Conservation (phyloP, 2,888 invertebrate genomes). For the Dascillus cervinus region DNA sequence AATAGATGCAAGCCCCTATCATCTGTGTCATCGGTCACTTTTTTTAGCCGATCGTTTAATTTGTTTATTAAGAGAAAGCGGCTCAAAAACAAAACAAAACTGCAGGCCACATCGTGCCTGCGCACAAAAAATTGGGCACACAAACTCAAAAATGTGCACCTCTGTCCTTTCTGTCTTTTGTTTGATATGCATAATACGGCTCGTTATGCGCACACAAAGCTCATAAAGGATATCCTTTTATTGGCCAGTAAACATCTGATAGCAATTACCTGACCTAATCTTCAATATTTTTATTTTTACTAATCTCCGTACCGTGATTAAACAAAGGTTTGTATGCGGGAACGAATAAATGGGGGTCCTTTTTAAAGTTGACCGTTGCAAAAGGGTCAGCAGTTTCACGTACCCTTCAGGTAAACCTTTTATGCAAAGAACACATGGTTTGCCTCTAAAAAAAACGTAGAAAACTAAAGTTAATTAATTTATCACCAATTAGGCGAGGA, state of each 20-base stretch:
- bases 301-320: slow-evolving; percentile 28
- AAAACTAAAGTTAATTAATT: too few relatives aligned
- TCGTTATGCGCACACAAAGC: slow-evolving; percentile 24
- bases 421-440: too few relatives aligned
- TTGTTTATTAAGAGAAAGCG: too few relatives aligned
- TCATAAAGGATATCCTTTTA: slow-evolving; percentile 29
- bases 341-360: slow-evolving; percentile 30
- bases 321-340: slow-evolving; percentile 27
- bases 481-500: too few relatives aligned
- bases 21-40: slow-evolving; percentile 21
- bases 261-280: slow-evolving; percentile 27
- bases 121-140: too few relatives aligned
- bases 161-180: slow-evolving; percentile 20
- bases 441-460: too few relatives aligned
- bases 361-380: slow-evolving; percentile 24
- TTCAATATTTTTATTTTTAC: slow-evolving; percentile 28
- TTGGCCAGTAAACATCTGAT: slow-evolving; percentile 28
- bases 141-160: slow-evolving; percentile 13
- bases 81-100: too few relatives aligned
- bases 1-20: slow-evolving; percentile 14
- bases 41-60: too few relatives aligned
- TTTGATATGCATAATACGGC: slow-evolving; percentile 24
- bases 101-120: too few relatives aligned
- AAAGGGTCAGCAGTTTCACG: slow-evolving; percentile 24
- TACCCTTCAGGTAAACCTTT: too few relatives aligned